A percentile compares a stretch with the other conserved stretches of the same genome.
Conservation (phyloP, 2,888 invertebrate genomes). For the Torymus auratus region DNA sequence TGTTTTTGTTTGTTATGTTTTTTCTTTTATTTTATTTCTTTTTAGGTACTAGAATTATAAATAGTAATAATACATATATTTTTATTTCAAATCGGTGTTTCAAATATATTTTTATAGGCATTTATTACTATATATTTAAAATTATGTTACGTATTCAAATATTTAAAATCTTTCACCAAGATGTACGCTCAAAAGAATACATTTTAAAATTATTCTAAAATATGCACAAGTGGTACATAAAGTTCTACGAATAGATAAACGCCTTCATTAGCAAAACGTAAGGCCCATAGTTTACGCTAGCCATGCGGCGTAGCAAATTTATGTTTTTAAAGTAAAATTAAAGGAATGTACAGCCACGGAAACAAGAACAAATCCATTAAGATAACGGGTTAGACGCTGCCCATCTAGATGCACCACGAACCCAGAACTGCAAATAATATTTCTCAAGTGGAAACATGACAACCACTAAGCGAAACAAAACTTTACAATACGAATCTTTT, state of each 20-base stretch:
- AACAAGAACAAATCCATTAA: constrained; percentile 23
- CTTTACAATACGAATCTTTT: too few species aligned
- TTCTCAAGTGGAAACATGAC: constrained; percentile 5
- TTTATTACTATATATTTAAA: too few species aligned
- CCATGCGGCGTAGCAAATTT: constrained; percentile 17
- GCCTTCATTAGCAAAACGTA: constrained; percentile 32
- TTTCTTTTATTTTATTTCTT: too few species aligned
- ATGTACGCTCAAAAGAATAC: not conserved
- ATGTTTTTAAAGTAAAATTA: constrained; percentile 14
- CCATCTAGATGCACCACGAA: not conserved
- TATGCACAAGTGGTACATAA: constrained; percentile 26
- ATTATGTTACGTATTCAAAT: too few species aligned
- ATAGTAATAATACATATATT: too few species aligned
- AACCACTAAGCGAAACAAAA: too few species aligned
- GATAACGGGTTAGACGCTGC: constrained; percentile 11
- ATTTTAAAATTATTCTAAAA: not conserved
- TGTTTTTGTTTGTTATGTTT: too few species aligned
- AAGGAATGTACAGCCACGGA: constrained; percentile 9
- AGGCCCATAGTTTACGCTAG: not conserved
- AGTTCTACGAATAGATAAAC: constrained; percentile 20
- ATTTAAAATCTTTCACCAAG: too few species aligned
- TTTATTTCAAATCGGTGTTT: too few species aligned
- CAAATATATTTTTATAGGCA: too few species aligned
- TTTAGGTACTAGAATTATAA: too few species aligned
- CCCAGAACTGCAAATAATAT: constrained; percentile 19